These are phyloP conservation scores for roundworm (Caenorhabditis elegans) DNA, from an alignment of 1,140 invertebrate species.

Conservation along the genomic window WBcel235 BX284602.5:10748501-10749000, in stretches of 20 bases:
- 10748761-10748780: not conserved
- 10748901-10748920: not conserved
- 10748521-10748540: slow-evolving; percentile 11
- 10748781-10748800: not conserved
- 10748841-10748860: slow-evolving; percentile 8
- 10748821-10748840: slow-evolving; percentile 20
- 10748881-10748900: slow-evolving; percentile 1
- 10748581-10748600: not conserved
- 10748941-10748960: not conserved
- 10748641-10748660: slow-evolving; percentile 30
- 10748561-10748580: slow-evolving; percentile 21
- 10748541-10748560: slow-evolving; percentile 22
- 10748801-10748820: slow-evolving; percentile 27
- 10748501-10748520: not conserved
- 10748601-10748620: not conserved
- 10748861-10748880: not conserved
- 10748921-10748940: slow-evolving; percentile 3
- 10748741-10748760: not conserved
- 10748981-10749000: not conserved
- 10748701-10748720: not conserved
- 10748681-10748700: not conserved
- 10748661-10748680: slow-evolving; percentile 23
- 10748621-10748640: slow-evolving; percentile 29
- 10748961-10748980: not conserved
- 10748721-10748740: not conserved